phyloP scores from a whole-genome alignment of 2,113 vertebrate genomes.

The Gnathonemus echidnorhynchus region DNA sequence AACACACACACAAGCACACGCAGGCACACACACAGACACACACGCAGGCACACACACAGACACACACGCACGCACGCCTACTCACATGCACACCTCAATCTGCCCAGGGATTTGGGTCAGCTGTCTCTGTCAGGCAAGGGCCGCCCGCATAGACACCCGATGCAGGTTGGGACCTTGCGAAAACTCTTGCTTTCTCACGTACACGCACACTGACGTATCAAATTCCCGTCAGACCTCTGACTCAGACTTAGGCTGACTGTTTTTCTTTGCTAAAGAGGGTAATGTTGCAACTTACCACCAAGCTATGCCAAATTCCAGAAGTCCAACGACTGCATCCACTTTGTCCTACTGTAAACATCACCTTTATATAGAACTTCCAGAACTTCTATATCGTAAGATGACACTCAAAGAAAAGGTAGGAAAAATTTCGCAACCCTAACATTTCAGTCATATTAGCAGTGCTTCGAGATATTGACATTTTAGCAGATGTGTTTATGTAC shows the following conservation, averaged over 20 bases:
- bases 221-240: background rate
- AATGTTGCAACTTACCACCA: constrained; percentile 3
- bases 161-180: background rate
- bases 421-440: background rate
- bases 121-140: constrained; percentile 12
- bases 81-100: constrained; percentile 29
- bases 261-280: background rate
- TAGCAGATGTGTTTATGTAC: background rate
- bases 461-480: background rate
- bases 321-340: background rate
- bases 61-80: background rate
- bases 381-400: background rate
- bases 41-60: too few relatives aligned
- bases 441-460: background rate
- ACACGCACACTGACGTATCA: background rate
- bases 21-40: too few relatives aligned
- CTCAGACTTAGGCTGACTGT: background rate
- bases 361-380: background rate
- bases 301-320: background rate
- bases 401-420: background rate
- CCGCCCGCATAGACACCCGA: background rate
- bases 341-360: background rate
- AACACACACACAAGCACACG: background rate
- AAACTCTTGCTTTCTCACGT: background rate
- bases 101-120: constrained; percentile 16